Base-by-base conservation (phyloP, 1,140 invertebrate species). In the Cydia strobilella region DNA sequence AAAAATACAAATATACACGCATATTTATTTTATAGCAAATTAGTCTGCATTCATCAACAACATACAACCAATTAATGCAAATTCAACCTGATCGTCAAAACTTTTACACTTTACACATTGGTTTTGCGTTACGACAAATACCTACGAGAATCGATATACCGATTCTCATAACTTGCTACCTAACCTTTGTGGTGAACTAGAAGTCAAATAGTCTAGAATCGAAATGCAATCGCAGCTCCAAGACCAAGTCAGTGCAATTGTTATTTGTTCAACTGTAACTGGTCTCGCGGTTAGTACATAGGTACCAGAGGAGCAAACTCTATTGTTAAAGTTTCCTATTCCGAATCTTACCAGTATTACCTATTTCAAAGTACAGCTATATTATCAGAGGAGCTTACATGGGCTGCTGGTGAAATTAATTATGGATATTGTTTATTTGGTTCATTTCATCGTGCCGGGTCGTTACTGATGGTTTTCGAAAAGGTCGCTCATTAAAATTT, bases 261-360 rank as follows among this genome's bases (percentile, higher is more conserved):
- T 48, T 84, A 75, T 82, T 84, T 84, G 75, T 77, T 73, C 51
- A 82, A 77, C 78, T 80, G 74, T 54, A 78, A 39, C 77, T 73
- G 63, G 69, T 78, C 76, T 62, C 66, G 45, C 59, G 74, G 63
- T 76, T 72, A 77, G 76, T 82, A n/a, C n/a, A n/a, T n/a, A n/a
- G n/a, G n/a, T n/a, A 80, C 74, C 31, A 51, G 45, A 51, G 76
- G 73, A 78, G 76, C 77, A 83, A 84, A 85, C 79, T 45, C 79
- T 77, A 82, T 84, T 81, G 76, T 74, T 77, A 81, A 76, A 76
- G 78, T 78, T 69, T 39, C 65, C 15, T 77, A 82, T 77, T 76
- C 45, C 51, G 77, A 79, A 82, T 77, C 76, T 76, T 66, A 18
- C 62, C 76, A 54, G 25, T 74, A 76, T 79, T 80, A 78, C n/a